A percentile compares a stretch with the other conserved stretches of the same genome.
Conservation (phyloP, 53 echinoderm and acorn worm genomes). For the Apostichopus leukothele region DNA sequence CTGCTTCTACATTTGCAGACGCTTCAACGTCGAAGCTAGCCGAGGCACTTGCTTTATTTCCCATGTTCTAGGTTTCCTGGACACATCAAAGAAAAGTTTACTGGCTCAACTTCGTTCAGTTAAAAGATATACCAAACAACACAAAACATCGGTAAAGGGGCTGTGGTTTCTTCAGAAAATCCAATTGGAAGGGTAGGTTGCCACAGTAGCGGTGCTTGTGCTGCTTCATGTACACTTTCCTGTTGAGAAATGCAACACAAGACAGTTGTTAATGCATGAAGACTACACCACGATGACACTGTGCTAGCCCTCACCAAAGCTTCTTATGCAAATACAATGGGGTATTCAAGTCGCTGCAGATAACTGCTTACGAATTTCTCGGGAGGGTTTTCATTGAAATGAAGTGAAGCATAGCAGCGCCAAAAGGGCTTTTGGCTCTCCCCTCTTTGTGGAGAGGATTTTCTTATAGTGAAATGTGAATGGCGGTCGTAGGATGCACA, state of each 20-base stretch:
- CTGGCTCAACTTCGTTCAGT: constrained; percentile 24
- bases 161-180: constrained; percentile 14
- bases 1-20: constrained; percentile 58
- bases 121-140: constrained; percentile 18
- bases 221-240: constrained; percentile 41
- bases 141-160: constrained; percentile 36
- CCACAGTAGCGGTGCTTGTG: not conserved
- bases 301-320: constrained; percentile 9
- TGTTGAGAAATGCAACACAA: constrained; percentile 22
- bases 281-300: not conserved
- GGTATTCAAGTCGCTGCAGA: not conserved
- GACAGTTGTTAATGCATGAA: not conserved
- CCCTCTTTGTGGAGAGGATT: constrained; percentile 21
- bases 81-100: constrained; percentile 37
- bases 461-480: constrained; percentile 26
- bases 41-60: constrained; percentile 80
- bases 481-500: constrained; percentile 3
- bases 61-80: constrained; percentile 61
- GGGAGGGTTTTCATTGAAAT: constrained; percentile 16
- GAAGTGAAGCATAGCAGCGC: constrained; percentile 40
- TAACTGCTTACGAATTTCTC: constrained; percentile 4
- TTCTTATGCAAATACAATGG: constrained; percentile 40
- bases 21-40: constrained; percentile 76
- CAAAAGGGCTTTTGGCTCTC: constrained; percentile 10
- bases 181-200: constrained; percentile 38